Base-by-base conservation (phyloP, 2,888 invertebrate species). In the Listrodromus nycthemerus region DNA sequence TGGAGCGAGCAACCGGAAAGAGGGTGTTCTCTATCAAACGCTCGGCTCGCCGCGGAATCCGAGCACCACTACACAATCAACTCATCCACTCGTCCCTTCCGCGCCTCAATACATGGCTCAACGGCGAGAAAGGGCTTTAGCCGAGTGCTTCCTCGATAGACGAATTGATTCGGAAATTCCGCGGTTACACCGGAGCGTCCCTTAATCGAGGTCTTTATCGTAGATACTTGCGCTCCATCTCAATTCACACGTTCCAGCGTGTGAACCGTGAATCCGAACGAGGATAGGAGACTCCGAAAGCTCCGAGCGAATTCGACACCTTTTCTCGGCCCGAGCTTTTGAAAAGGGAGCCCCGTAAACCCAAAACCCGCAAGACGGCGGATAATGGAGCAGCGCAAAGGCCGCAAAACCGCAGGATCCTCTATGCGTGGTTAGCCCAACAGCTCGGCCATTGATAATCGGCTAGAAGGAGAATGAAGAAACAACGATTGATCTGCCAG, bases 11-110 rank as follows among this genome's bases (percentile, higher is more conserved):
- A 82, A 69, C 73, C 80, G 78, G 82, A 85, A 85, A 86, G 88
- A 89, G 89, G 90, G 90, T 91, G 89, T 92, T 89, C 85, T 84
- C 87, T 91, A 90, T 91, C 92, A 91, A 92, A 92, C 91, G 89
- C 81, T 88, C 83, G 90, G 91, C 85, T 86, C 82, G 87, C 92
- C 90, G 87, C 90, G 89, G 89, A 87, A 90, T 91, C 88, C 85
- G 83, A 69, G 77, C 67, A 63, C 63, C 70, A 61, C 73, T 58
- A 71, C 41, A 37, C 30, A 74, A 75, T 79, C 71, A 80, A 58
- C 76, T 79, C 80, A 82, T 82, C 81, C 71, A 73, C 82, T 83
- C 63, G 74, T 78, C 76, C 81, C 71, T 61, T 55, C 65, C 50
- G 24, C 48, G 30, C 69, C 69, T 52, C 33, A 65, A 52, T 69